A percentile compares a stretch with the other conserved stretches of the same genome.
These are phyloP conservation scores for Drosophila leonis DNA, from an alignment of 2,888 invertebrate species.

Conservation along the genomic window DNA sequence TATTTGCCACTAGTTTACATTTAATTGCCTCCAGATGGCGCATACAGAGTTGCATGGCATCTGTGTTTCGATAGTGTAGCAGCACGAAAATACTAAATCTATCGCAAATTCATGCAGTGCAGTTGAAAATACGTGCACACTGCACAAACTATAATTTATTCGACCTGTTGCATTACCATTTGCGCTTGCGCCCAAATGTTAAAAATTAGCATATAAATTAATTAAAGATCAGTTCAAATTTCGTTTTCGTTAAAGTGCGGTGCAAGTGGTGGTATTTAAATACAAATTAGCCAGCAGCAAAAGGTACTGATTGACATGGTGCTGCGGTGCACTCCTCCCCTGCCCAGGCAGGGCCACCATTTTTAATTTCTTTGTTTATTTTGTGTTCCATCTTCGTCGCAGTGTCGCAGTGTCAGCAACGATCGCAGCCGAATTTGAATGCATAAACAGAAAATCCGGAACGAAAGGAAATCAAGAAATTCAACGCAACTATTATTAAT, in stretches of 20 bases:
- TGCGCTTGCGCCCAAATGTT: conserved; percentile 70
- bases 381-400: conserved; percentile 80
- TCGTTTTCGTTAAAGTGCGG: conserved; percentile 19
- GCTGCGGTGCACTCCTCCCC: conserved; percentile 49
- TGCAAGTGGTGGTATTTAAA: conserved; percentile 3
- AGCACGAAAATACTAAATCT: conserved; percentile 10
- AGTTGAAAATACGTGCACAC: conserved; percentile 34
- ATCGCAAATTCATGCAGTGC: conserved; percentile 6
- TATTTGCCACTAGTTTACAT: conserved; percentile 25
- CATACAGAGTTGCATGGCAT: conserved; percentile 24
- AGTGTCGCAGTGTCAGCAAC: conserved; percentile 52
- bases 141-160: conserved; percentile 50
- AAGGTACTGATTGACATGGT: conserved; percentile 31
- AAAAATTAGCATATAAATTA: conserved; percentile 57
- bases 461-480: conserved; percentile 17
- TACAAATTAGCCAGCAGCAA: conserved; percentile 14
- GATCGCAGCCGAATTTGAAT: conserved; percentile 53
- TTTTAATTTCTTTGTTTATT: conserved; percentile 84
- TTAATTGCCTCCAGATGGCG: conserved; percentile 34
- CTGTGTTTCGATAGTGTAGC: conserved; percentile 1
- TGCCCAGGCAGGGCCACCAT: conserved; percentile 70
- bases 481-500: conserved; percentile 21
- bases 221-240: conserved; percentile 39
- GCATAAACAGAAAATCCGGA: conserved; percentile 46
- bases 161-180: conserved; percentile 57